Evolutionary conservation across 2,113 vertebrate species (phyloP).

Genomic region (Phalacrocorax pelagicus): DNA sequence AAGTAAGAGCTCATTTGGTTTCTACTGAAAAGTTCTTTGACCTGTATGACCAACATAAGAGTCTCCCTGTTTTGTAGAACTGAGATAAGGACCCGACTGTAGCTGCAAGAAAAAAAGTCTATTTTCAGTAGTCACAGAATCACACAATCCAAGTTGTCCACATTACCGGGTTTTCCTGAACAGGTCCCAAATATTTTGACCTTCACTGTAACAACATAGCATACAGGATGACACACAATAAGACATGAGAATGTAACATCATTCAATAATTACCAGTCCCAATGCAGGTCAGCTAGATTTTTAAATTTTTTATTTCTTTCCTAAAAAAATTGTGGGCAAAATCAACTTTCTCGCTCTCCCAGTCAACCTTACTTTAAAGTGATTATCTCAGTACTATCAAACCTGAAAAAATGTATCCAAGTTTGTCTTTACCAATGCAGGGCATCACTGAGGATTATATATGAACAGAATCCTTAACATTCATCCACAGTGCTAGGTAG

Average conservation of each 20-base stretch:
- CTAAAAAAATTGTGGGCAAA: neutral
- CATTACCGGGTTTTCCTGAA: neutral
- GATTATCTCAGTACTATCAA: neutral
- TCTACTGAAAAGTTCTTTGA: neutral
- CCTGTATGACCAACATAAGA: neutral
- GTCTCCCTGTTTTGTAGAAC: neutral
- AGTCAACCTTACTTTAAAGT: neutral
- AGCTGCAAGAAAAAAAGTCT: neutral
- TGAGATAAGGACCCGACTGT: neutral
- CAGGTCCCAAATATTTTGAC: neutral
- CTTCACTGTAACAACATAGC: neutral
- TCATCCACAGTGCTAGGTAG: neutral
- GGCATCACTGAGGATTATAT: neutral
- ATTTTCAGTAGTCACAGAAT: neutral
- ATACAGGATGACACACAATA: neutral
- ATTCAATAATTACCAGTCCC: neutral
- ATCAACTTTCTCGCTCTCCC: neutral
- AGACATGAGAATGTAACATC: neutral
- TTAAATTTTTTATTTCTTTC: neutral
- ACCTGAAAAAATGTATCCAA: neutral
- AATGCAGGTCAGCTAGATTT: accelerated
- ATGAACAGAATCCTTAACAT: neutral
- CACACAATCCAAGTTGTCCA: neutral
- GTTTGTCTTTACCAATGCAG: neutral
- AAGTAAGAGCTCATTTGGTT: neutral